Base-by-base conservation (phyloP, 2,888 invertebrate genomes). In the Ligdia adustata region DNA sequence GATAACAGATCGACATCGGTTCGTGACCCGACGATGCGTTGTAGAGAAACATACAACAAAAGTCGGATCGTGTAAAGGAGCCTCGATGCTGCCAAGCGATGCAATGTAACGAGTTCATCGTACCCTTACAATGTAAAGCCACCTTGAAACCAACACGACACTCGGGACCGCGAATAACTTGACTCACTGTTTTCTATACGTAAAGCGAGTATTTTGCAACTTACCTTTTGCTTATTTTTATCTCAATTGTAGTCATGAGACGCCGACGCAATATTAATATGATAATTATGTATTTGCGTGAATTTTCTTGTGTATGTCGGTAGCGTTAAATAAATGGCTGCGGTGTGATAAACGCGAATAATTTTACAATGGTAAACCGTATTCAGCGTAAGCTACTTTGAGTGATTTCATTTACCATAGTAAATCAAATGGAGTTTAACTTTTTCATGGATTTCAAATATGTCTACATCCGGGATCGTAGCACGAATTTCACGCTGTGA, bases 61-160 rank as follows among this genome's bases (percentile, higher is more conserved):
- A 22, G 3, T 39, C 45, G 39, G 2, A 7, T 4, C 4, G 33
- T 46, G 16, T 46, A 39, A 39, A 34, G 15, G 12, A 20, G 14
- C n/a, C 9, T 9, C 11, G 26, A 11, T 4, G 24, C 31, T 24
- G 9, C 18, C 18, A 15, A 18, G 28, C 31, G 28, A 24, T 27
- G 28, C 20, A 20, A 22, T 18, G 27, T n/a, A n/a, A n/a, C 33
- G 28, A 38, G 43, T 47, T 48, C 51, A 52, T 26, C 31, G 32
- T 9, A 16, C 35, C 31, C 57, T 57, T 60, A 60, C 47, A 47
- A 59, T 63, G 69, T 70, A 63, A 55, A 26, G 43, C 57, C 55
- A 57, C 58, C 54, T 64, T 62, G 62, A 52, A 64, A 60, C 44
- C 39, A 48, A 60, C 54, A 62, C 63, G 47, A 37, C 51, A 18